Evolutionary conservation across 2,888 invertebrate species (phyloP).

Genomic region (Pseudoips prasinana): DNA sequence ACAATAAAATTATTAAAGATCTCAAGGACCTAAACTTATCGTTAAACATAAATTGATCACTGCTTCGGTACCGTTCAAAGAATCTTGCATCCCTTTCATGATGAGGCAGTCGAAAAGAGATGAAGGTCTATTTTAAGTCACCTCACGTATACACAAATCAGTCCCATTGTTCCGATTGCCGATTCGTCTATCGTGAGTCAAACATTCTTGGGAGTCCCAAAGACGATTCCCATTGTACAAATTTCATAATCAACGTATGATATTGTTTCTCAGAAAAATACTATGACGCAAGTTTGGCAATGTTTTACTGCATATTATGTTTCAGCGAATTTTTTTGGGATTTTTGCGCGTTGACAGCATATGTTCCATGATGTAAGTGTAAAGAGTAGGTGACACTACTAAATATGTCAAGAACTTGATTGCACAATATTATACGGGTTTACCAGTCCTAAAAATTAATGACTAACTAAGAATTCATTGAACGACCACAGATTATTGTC

Average conservation of each 20-base stretch:
- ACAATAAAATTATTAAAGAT: slow-evolving; percentile 9
- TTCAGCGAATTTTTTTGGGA: slow-evolving; percentile 18
- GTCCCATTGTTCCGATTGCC: slow-evolving; percentile 25
- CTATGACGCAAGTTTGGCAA: slow-evolving; percentile 18
- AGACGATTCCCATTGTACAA: slow-evolving; percentile 24
- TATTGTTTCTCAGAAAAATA: slow-evolving; percentile 23
- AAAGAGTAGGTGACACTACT: background rate
- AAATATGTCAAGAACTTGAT: no score
- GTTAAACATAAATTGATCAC: slow-evolving; percentile 13
- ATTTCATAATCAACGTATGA: slow-evolving; percentile 17
- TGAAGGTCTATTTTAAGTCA: slow-evolving; percentile 22
- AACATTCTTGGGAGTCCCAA: slow-evolving; percentile 33
- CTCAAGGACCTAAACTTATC: slow-evolving; percentile 18
- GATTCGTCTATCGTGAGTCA: slow-evolving; percentile 29
- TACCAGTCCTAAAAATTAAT: no score
- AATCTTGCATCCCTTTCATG: slow-evolving; percentile 14
- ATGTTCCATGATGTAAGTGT: slow-evolving; percentile 3
- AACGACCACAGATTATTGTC: no score
- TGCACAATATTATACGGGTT: no score
- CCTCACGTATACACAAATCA: slow-evolving; percentile 27
- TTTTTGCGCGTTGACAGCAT: slow-evolving; percentile 11
- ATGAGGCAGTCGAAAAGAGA: slow-evolving; percentile 7
- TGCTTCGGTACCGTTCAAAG: slow-evolving; percentile 7
- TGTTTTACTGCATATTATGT: background rate
- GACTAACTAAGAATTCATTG: no score